A percentile compares a stretch with the other conserved stretches of the same genome.
phyloP scores from a whole-genome alignment of 2,888 invertebrate genomes.

The Oeneis ivallda region DNA sequence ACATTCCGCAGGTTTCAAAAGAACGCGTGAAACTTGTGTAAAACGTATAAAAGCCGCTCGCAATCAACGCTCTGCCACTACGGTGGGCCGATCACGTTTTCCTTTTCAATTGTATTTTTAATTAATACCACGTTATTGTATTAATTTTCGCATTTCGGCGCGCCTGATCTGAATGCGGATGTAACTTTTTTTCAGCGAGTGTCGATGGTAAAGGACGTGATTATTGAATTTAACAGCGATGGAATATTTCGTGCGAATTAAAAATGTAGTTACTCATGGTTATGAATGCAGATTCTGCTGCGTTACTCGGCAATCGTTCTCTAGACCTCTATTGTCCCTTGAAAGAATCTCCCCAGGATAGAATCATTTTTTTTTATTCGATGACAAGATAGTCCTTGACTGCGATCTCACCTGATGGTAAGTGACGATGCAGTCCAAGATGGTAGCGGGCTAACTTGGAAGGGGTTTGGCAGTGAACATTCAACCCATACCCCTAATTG shows the following conservation, averaged over 20 bases:
- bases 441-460: too few relatives aligned
- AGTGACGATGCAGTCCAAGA: too few relatives aligned
- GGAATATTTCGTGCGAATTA: not conserved
- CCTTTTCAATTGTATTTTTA: conserved; percentile 31
- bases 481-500: too few relatives aligned
- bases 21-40: conserved; percentile 2
- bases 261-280: not conserved
- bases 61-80: conserved; percentile 22
- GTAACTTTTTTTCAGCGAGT: not conserved
- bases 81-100: conserved; percentile 29
- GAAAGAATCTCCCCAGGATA: too few relatives aligned
- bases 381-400: too few relatives aligned
- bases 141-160: conserved; percentile 22
- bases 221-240: conserved; percentile 10
- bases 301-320: too few relatives aligned
- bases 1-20: conserved; percentile 3
- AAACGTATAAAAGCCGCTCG: not conserved
- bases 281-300: too few relatives aligned
- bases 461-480: too few relatives aligned
- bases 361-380: too few relatives aligned
- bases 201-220: not conserved
- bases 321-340: too few relatives aligned
- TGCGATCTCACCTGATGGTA: too few relatives aligned
- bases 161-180: conserved; percentile 6
- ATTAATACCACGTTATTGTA: conserved; percentile 34